Evolutionary conservation across 2,888 invertebrate species (phyloP), one percentile per base, ranked within the genome.

Genomic region (Spisula solida): DNA sequence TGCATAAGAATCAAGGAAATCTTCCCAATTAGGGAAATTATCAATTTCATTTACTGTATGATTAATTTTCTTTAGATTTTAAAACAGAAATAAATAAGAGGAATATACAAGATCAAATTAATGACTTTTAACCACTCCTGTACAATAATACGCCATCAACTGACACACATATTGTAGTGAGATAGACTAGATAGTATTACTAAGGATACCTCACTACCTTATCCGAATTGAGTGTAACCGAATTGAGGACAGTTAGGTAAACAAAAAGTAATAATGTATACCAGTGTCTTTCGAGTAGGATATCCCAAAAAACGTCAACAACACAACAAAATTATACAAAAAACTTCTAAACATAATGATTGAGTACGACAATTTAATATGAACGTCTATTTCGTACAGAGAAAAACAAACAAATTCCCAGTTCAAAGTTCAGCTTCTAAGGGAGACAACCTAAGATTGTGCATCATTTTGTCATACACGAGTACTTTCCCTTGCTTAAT

Each of bases 151-250:
- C 47, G 1, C 51, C 51, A 51, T 51, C 16, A 51, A 51, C 12
- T 51, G 51, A 16, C 51, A 16, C 51, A 51, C 16, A n/a, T n/a
- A n/a, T n/a, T 51, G 14, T 51, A 1, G 51, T 51, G 1, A 51
- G 51, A 12, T 10, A 51, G 51, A 1, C 51, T 51, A 51, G 1
- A 2, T 8, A 2, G 8, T 41, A 5, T 41, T 8, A 51, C 12
- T 51, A 51, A 10, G 51, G 16, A 16, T 12, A 16, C 12, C 51
- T 12, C 16, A 51, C 51, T 16, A 14, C 1, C 51, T 14, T 75
- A 84, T 84, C 84, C 84, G 84, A 78, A 78, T 25, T 75, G 25
- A 6, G 29, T 18, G 1, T 78, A n/a, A 78, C 84, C 84, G 84
- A 84, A 78, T 31, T 51, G 31, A 14, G 48, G 20, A 12, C 16